Base-by-base conservation (phyloP, 1,140 invertebrate species). In the Brachionus manjavacas region DNA sequence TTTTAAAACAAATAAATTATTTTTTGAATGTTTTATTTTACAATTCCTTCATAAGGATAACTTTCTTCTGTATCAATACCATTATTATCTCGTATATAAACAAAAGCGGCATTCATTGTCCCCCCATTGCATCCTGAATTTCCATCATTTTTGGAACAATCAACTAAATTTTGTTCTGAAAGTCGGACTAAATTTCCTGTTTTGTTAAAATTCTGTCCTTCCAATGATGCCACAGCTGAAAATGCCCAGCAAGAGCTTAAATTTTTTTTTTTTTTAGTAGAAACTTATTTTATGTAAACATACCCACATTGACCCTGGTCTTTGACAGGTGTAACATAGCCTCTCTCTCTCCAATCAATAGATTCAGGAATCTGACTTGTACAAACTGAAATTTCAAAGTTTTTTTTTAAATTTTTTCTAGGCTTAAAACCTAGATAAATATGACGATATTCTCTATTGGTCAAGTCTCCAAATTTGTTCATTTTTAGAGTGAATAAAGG, bases 111-210 rank as follows among this genome's bases (percentile, higher is more conserved):
- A 72, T 89, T 87, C 88, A 89, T 89, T 3, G 88, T 72, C 39
- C 88, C 88, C 14, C 88, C 88, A 20, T 86, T 46, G 84, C 88
- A 89, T 4, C 88, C 88, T 4, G 85, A 12, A 86, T 88, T 89
- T 43, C 85, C 83, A 43, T 84, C 84, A 20, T 60, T 84, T 28
- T 23, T 23, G 0, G 87, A 87, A 80, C 88, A 88, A 70, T 88
- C 88, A 25, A 88, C 85, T 2, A 88, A 80, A 55, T 88, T 85
- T 84, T 88, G 87, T 70, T 88, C 88, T 84, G 86, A 86, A 2
- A 88, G 84, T 20, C 84, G 85, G 2, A 87, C 46, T 7, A 88
- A 83, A 16, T 86, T 86, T 49, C 85, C 83, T 4, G 86, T 86
- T 20, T 86, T 86, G n/a, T 81, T 76, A 84, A 86, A 86, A 60